Evolutionary conservation across 1,140 invertebrate genomes (phyloP).

Genomic region (Liolophura sinensis): DNA sequence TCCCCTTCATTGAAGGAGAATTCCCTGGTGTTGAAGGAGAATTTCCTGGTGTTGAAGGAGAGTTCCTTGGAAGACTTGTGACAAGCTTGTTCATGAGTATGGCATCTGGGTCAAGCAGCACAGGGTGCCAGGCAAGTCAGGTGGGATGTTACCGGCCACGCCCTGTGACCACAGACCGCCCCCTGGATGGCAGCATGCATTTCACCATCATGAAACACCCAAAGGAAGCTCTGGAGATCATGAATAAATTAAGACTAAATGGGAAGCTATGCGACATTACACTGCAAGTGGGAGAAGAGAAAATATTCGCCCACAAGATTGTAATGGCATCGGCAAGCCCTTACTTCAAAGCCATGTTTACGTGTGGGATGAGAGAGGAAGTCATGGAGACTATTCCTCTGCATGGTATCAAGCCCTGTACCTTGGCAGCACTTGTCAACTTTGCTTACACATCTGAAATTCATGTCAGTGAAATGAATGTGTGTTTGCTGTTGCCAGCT

Average conservation of each 20-base stretch:
- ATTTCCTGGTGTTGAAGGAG: no score
- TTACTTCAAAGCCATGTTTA: conserved; percentile 92
- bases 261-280: conserved; percentile 76
- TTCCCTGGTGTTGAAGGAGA: no score
- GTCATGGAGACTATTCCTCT: conserved; percentile 83
- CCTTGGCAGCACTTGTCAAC: conserved; percentile 79
- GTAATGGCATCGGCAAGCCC: conserved; percentile 55
- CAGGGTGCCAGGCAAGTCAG: no score
- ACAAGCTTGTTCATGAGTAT: no score
- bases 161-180: conserved; percentile 46
- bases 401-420: conserved; percentile 84
- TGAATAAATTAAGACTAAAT: conserved; percentile 86
- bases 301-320: conserved; percentile 52
- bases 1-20: no score
- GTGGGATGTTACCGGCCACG: conserved; percentile 44
- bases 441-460: conserved; percentile 92
- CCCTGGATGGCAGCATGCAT: conserved; percentile 74
- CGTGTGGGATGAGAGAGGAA: conserved; percentile 86
- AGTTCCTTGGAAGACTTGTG: no score
- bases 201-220: conserved; percentile 84
- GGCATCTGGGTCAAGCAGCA: no score
- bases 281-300: conserved; percentile 45
- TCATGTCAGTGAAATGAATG: conserved; percentile 84
- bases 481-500: conserved; percentile 85
- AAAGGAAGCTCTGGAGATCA: conserved; percentile 82